Evolutionary conservation across 2,888 invertebrate species (phyloP).

Genomic region (Ptychoptera albimana): DNA sequence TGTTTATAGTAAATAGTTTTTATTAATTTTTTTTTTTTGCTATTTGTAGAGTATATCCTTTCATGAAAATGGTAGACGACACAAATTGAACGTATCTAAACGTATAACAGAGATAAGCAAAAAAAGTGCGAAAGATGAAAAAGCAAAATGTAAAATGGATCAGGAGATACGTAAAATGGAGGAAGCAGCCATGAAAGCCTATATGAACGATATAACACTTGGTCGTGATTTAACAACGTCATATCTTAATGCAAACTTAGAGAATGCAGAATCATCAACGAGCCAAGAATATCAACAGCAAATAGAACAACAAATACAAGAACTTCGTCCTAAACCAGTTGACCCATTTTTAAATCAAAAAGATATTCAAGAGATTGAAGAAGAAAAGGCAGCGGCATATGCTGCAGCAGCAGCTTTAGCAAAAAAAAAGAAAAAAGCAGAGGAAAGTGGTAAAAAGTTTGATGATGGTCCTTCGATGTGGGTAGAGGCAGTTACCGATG

Average conservation of each 20-base stretch:
- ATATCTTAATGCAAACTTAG: slow-evolving; percentile 11
- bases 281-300: slow-evolving; percentile 5
- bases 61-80: slow-evolving; percentile 84
- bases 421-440: slow-evolving; percentile 8
- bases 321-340: slow-evolving; percentile 15
- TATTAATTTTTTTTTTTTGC: background rate
- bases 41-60: slow-evolving; percentile 68
- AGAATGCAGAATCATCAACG: background rate
- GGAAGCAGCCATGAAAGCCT: slow-evolving; percentile 74
- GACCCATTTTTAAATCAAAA: slow-evolving; percentile 25
- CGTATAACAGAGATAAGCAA: slow-evolving; percentile 71
- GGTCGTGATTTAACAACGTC: slow-evolving; percentile 26
- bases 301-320: slow-evolving; percentile 5
- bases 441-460: slow-evolving; percentile 9
- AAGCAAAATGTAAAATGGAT: slow-evolving; percentile 61
- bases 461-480: slow-evolving; percentile 35
- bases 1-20: background rate
- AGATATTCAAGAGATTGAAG: slow-evolving; percentile 21
- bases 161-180: slow-evolving; percentile 78
- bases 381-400: slow-evolving; percentile 19
- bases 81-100: slow-evolving; percentile 82
- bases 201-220: slow-evolving; percentile 59
- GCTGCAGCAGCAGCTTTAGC: slow-evolving; percentile 12
- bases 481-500: slow-evolving; percentile 63
- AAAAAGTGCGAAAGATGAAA: slow-evolving; percentile 64